A percentile compares a stretch with the other conserved stretches of the same genome.
Evolutionary conservation across 2,888 invertebrate genomes (phyloP).

Genomic region (Ctena decussata): DNA sequence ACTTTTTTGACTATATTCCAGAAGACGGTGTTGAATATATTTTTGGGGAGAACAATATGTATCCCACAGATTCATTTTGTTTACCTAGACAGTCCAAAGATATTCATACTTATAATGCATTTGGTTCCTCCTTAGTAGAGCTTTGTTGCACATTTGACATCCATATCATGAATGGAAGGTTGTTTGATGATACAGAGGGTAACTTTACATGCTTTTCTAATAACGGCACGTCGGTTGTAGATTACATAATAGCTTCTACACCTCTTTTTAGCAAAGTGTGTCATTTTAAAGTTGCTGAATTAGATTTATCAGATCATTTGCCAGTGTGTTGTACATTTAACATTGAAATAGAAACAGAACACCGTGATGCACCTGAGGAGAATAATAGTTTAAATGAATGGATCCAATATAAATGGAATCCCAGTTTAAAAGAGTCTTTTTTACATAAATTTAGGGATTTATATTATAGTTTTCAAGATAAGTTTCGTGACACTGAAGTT

Average conservation of each 20-base stretch:
- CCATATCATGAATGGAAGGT: slow-evolving; percentile 35
- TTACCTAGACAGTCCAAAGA: background rate
- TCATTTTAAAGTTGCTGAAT: slow-evolving; percentile 10
- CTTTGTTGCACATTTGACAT: slow-evolving; percentile 24
- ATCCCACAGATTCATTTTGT: background rate
- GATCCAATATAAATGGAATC: background rate
- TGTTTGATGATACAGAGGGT: slow-evolving; percentile 9
- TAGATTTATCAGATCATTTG: slow-evolving; percentile 30
- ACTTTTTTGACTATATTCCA: background rate
- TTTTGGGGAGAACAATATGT: background rate
- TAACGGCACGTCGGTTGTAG: slow-evolving; percentile 32
- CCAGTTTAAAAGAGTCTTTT: background rate
- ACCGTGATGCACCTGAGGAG: background rate
- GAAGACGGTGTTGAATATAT: background rate
- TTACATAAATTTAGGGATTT: background rate
- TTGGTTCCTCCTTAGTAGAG: slow-evolving; percentile 33
- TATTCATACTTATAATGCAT: slow-evolving; percentile 15
- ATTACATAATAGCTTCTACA: slow-evolving; percentile 37
- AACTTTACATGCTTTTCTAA: slow-evolving; percentile 27
- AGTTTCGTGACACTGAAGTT: background rate
- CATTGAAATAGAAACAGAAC: background rate
- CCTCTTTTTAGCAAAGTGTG: background rate
- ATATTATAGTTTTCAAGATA: background rate
- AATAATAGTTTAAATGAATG: background rate
- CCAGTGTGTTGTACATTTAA: slow-evolving; percentile 6